Base-by-base conservation (phyloP, 1,140 invertebrate genomes). In the Helicoverpa zea region DNA sequence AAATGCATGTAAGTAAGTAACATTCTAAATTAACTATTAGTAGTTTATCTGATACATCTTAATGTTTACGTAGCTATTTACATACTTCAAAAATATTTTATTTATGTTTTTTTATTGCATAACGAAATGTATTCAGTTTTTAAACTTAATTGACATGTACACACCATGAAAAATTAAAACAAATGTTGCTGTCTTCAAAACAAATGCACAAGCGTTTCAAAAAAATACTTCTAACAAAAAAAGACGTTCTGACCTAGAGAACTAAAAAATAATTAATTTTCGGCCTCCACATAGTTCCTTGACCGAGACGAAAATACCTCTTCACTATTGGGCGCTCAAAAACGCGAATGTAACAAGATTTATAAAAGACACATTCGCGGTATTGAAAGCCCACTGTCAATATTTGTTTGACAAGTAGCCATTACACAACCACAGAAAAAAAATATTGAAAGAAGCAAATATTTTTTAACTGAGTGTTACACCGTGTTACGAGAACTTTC, bases 1-100 rank as follows among this genome's bases (percentile, higher is more conserved):
- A 77, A 78, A 84, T 84, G 83, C 81, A 84, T 63, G 83, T 81
- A 80, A 79, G 83, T 70, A 16, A 64, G 74, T 76, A 30, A n/a
- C 29, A n/a, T 43, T 79, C 61, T 70, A 23, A 23, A 52, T 52
- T 64, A 58, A 56, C 5, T 74, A 3, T 74, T 3, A 18, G 3
- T 7, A 43, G 59, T 13, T n/a, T 13, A 7, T 14, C 12, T 73
- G 12, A 18, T 9, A 43, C 9, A 43, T 43, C 35, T 43, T 43
- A 7, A 43, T 43, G 35, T 9, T 43, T 7, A 43, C 35, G 7
- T 43, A 1, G 35, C 4, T 43, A 43, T 43, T 43, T 43, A 9
- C 5, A 7, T 43, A 5, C 35, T 43, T 43, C 35, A 43, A 7
- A 43, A 43, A 43, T 43, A 43, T 43, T 43, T 9, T 9, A 43